Evolutionary conservation across 1,140 invertebrate genomes (phyloP), one percentile per base, ranked within the genome.

Genomic region (Pogonomyrmex californicus): DNA sequence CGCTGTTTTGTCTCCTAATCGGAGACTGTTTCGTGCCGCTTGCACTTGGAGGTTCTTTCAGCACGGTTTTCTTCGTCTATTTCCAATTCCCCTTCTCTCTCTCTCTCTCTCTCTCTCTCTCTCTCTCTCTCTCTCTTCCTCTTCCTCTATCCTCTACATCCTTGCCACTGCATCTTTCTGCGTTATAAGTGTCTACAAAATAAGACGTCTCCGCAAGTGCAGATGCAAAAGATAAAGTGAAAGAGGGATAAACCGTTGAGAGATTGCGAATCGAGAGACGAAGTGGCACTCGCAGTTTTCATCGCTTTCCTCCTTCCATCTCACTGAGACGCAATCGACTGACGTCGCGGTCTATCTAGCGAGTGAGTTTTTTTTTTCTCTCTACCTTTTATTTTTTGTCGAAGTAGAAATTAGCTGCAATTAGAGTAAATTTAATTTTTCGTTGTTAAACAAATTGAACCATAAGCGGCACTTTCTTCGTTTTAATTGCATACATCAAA

Each of bases 1-100:
- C 71, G 51, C 75, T 86, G 76, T 90, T 91, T 77, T 87, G 70
- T 86, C 82, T 87, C 56, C 54, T 23, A 71, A 54, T 65, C 47
- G 49, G 33, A 85, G 47, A 44, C 36, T 3, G 71, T 54, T 76
- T 76, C 54, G 23, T 12, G 23, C 49, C 47, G 44, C 47, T 6
- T 75, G 30, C 66, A 38, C 41, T 71, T 41, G 14, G 47, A 9
- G 41, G 33, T 33, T 76, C 78, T 62, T 49, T 56, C 33, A 17
- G 30, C 47, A 33, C 77, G 23, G 14, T 66, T 66, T 38, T 71
- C 78, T 6, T 73, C 82, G 73, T 81, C 75, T 82, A 63, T 66
- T 60, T 65, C 41, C 60, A 47, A 54, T 12, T 9, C 44, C 51
- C 4, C 3, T 70, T 71, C 58, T 51, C 41, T 54, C 2, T 0